phyloP scores from a whole-genome alignment of 2,113 vertebrate species.

The Himantopus leucocephalus region DNA sequence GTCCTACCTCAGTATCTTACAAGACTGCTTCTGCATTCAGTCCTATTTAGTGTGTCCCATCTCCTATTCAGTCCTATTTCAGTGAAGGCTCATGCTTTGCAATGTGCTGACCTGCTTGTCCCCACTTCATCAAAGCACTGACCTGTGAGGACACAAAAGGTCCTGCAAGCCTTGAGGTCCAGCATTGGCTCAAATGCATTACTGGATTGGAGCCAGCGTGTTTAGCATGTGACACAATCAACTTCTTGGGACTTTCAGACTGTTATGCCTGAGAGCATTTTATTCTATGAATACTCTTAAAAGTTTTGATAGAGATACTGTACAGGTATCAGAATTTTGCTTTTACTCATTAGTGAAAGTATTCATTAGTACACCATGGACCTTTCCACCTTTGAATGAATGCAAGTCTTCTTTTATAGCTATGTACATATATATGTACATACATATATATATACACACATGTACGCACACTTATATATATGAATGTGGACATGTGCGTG shows the following conservation, averaged over 20 bases:
- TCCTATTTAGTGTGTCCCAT: not conserved
- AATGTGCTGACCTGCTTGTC: not conserved
- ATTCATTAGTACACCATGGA: not conserved
- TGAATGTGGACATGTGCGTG: accelerated
- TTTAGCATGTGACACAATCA: not conserved
- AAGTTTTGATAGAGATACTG: not conserved
- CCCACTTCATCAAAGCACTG: not conserved
- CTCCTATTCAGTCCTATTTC: not conserved
- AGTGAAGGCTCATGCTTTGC: not conserved
- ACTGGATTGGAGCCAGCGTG: not conserved
- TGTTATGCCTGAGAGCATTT: not conserved
- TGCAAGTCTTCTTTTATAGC: not conserved
- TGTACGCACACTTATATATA: not conserved
- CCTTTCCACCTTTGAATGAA: not conserved
- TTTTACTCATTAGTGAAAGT: not conserved
- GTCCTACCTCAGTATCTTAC: not conserved
- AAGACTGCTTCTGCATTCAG: not conserved
- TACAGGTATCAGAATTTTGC: not conserved
- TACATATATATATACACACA: accelerated
- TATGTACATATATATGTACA: not conserved
- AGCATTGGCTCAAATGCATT: not conserved
- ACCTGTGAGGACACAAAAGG: not conserved
- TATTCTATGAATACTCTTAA: not conserved
- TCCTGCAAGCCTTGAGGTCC: not conserved
- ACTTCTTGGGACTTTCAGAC: not conserved